Conservation (phyloP, 2,888 invertebrate species). For the Leptopilina syphax region DNA sequence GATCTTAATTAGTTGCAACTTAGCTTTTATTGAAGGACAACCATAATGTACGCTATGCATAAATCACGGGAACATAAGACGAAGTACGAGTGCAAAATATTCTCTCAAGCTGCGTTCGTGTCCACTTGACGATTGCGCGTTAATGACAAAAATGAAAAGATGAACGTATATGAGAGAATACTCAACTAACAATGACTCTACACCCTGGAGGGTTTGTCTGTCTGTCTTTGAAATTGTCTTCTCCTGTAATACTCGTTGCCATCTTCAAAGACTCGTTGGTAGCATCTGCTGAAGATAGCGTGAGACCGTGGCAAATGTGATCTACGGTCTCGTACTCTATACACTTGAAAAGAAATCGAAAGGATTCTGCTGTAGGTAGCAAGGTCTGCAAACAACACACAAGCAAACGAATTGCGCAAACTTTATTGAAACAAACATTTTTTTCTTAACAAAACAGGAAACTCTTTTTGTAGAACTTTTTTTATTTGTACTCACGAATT, state of each 20-base stretch:
- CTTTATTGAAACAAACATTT: not conserved
- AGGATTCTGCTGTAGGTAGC: constrained; percentile 58
- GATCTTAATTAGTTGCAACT: constrained; percentile 37
- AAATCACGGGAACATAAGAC: not conserved
- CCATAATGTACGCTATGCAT: constrained; percentile 24
- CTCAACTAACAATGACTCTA: constrained; percentile 51
- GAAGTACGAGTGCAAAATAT: not conserved
- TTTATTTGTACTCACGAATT: not conserved
- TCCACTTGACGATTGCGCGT: constrained; percentile 41
- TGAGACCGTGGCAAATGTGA: constrained; percentile 67
- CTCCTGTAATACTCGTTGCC: constrained; percentile 46
- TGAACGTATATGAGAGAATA: constrained; percentile 45
- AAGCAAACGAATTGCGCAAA: constrained; percentile 30
- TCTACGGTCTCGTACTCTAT: constrained; percentile 62
- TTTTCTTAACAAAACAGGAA: no score
- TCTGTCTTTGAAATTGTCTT: constrained; percentile 56
- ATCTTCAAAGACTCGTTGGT: constrained; percentile 57
- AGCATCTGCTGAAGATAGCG: constrained; percentile 60
- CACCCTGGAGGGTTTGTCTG: constrained; percentile 53
- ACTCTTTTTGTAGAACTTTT: not conserved
- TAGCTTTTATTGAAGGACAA: constrained; percentile 26
- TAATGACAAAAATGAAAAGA: constrained; percentile 55
- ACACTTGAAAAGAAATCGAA: constrained; percentile 54
- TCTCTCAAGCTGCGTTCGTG: not conserved
- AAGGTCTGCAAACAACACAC: constrained; percentile 46